Evolutionary conservation across 2,797 vertebrate species (phyloP), one percentile per base, ranked within the genome.

Genomic region (Siniperca scherzeri): DNA sequence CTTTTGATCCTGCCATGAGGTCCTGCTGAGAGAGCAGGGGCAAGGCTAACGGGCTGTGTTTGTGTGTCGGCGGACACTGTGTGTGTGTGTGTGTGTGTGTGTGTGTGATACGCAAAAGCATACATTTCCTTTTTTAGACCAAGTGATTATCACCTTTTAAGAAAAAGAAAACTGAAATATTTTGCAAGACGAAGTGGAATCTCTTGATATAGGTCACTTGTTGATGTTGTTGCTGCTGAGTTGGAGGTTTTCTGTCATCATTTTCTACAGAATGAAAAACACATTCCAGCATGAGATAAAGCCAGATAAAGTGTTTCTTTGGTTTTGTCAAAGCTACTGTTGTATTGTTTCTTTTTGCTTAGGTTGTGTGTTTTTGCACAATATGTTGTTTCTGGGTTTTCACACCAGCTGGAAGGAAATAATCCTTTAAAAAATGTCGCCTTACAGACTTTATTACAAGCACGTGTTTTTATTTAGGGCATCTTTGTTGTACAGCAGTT

Each of bases 1-100:
- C 57, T 86, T 93, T 94, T 94, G 84, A 91, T 93, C 73, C 74
- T 76, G 83, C 84, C 77, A 77, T 66, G 60, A 88, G 86, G 85
- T 88, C 84, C 82, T 55, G 77, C 75, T 72, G 76, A 70, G 82
- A 82, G 84, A 75, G 61, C 80, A 48, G 73, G 61, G 75, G 61
- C 68, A 48, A 68, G 42, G 67, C 71, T 30, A 61, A 53, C 22
- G 1, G 79, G 9, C 46, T 27, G 73, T 50, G 74, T 83, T 66
- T 77, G 81, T 77, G 76, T 85, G 65, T 64, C 22, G 33, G 76
- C 77, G 40, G 19, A 55, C 65, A 16, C 25, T 7, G 21, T 4
- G 17, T 19, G 27, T 72, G 52, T 73, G 67, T 55, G 59, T 80
- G 59, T 70, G 57, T 4, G 17, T 19, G 27, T 72, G 52, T 73